Base-by-base conservation (phyloP, 1,140 invertebrate genomes). In the Euwallacea similis region DNA sequence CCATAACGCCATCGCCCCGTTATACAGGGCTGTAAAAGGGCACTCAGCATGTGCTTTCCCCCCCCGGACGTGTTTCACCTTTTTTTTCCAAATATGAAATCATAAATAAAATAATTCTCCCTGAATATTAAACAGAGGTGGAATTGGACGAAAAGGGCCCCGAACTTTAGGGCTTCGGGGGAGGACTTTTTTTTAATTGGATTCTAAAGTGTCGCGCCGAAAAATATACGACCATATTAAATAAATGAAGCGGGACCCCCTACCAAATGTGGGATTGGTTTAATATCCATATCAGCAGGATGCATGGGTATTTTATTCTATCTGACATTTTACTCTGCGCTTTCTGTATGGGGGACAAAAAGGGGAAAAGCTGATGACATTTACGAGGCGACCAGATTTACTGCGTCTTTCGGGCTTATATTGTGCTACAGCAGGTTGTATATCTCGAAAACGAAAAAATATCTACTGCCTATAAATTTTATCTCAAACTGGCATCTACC, bases 281-380 rank as follows among this genome's bases (percentile, higher is more conserved):
- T 70, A 70, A 70, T 64, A 56, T 53, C 61, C 62, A 56, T 63
- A 65, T 55, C 69, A 70, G 69, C 69, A 59, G 69, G 69, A 64
- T 63, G 54, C 69, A 59, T 54, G 62, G 69, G 47, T 65, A 70
- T 65, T 64, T 70, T 47, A 70, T 64, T 42, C 62, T 43, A 70
- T 64, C 69, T 55, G 69, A 70, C 69, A 65, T 56, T 70, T 70
- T 69, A 69, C 58, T 69, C 69, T n/a, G 42, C 33, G 43, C 4
- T 33, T 33, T 33, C 21, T 33, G 21, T 33, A 33, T 62, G 21
- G 33, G 42, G 46, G 54, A 69, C 41, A 42, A 54, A 62, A 69
- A 44, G 53, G 55, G 46, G 47, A 62, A 69, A 69, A 59, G 44
- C 54, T 21, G 46, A 61, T 62, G 67, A 69, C 67, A 54, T 69